Evolutionary conservation across 2,797 vertebrate genomes (phyloP).

Genomic region (Sebastes dallii): DNA sequence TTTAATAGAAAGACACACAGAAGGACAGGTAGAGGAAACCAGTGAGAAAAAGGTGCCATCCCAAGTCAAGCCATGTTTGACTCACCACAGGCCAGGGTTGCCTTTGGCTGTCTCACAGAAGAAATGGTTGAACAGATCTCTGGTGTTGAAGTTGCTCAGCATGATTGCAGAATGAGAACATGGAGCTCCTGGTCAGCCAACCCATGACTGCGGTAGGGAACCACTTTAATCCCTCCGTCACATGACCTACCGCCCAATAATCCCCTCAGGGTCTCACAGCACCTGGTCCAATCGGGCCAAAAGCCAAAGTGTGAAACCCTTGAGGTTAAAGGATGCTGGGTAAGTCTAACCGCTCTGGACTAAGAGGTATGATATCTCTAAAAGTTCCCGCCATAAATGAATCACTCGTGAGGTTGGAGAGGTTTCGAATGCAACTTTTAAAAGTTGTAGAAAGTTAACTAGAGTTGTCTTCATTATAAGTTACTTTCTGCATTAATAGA

Average conservation of each 20-base stretch:
- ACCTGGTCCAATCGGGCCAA: constrained; percentile 72
- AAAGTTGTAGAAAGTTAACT: not conserved
- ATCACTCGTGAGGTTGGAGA: not conserved
- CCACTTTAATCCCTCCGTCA: constrained; percentile 80
- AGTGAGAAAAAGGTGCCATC: constrained; percentile 1
- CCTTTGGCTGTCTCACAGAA: constrained; percentile 86
- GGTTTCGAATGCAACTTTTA: not conserved
- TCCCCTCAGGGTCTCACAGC: constrained; percentile 79
- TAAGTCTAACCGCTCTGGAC: constrained; percentile 14
- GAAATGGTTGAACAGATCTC: constrained; percentile 85
- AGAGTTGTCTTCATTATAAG: not conserved
- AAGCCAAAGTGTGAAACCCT: constrained; percentile 52
- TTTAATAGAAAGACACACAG: not conserved
- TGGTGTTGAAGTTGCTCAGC: constrained; percentile 86
- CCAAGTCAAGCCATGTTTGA: constrained; percentile 4
- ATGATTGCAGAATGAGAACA: constrained; percentile 78
- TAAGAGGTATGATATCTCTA: constrained; percentile 2
- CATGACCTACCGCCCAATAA: constrained; percentile 83
- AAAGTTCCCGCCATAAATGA: not conserved
- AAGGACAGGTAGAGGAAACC: not conserved
- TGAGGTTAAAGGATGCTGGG: constrained; percentile 5
- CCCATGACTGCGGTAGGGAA: constrained; percentile 78
- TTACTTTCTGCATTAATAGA: not conserved
- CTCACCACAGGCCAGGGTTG: constrained; percentile 85
- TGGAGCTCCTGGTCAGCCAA: constrained; percentile 67